A percentile compares a stretch with the other conserved stretches of the same genome.
Conservation (phyloP, 2,113 vertebrate species). For the Ictalurus furcatus region DNA sequence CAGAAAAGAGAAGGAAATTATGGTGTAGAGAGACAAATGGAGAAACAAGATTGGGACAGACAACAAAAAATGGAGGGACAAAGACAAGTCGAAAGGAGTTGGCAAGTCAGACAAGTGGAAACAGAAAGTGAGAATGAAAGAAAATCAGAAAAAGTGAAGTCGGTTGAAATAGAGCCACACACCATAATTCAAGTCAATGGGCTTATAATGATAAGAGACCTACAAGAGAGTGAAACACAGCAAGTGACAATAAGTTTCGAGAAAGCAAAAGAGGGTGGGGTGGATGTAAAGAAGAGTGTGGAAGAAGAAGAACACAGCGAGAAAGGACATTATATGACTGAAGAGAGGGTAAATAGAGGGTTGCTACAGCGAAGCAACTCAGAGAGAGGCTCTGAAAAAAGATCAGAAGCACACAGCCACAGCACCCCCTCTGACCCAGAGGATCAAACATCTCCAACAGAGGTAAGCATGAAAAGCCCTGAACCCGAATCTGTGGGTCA, state of each 20-base stretch:
- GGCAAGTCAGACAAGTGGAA: constrained; percentile 50
- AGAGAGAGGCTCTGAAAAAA: constrained; percentile 55
- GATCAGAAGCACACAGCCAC: constrained; percentile 55
- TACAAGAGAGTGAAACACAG: constrained; percentile 35
- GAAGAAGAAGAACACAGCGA: constrained; percentile 55
- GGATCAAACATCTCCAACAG: constrained; percentile 64
- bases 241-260: constrained; percentile 46
- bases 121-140: constrained; percentile 49
- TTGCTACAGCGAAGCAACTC: constrained; percentile 56
- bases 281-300: constrained; percentile 50
- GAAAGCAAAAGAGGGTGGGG: constrained; percentile 33
- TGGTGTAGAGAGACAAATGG: not conserved
- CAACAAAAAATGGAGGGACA: constrained; percentile 29
- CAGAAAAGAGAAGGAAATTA: constrained; percentile 43
- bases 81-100: not conserved
- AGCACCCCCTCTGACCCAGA: constrained; percentile 62
- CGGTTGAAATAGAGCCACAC: not conserved
- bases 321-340: constrained; percentile 50
- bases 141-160: constrained; percentile 50
- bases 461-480: constrained; percentile 57
- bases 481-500: not conserved
- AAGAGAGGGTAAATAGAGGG: constrained; percentile 65
- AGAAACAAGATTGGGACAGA: not conserved
- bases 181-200: not conserved
- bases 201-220: constrained; percentile 3